A percentile compares a stretch with the other conserved stretches of the same genome.
Conservation (phyloP, 2,797 vertebrate species). For the Erethizon dorsatum region DNA sequence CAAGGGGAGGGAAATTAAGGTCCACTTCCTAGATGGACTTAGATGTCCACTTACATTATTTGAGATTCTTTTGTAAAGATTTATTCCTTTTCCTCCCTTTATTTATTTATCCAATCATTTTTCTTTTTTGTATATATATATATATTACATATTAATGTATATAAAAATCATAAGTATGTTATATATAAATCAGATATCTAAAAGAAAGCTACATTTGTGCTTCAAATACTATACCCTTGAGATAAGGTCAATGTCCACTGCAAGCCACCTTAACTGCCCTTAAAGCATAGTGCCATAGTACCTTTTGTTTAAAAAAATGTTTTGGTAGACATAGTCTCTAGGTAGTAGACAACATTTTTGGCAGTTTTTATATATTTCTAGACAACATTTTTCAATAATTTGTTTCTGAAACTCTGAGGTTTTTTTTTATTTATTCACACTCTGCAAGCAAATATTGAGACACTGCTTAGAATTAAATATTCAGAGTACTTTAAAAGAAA, state of each 20-base stretch:
- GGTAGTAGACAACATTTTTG: not conserved
- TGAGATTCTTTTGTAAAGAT: not conserved
- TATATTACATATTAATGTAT: no score
- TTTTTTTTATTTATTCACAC: not conserved
- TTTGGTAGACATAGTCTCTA: not conserved
- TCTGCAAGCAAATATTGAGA: not conserved
- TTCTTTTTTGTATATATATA: no score
- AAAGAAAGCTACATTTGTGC: not conserved
- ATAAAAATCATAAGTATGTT: no score
- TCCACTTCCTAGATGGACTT: not conserved
- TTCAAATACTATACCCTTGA: not conserved
- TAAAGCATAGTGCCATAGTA: not conserved
- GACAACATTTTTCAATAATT: constrained; percentile 25
- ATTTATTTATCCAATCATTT: not conserved
- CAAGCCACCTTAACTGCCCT: not conserved
- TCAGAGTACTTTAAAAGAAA: constrained; percentile 24
- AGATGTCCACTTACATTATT: not conserved
- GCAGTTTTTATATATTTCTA: constrained; percentile 41
- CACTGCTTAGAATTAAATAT: constrained; percentile 2
- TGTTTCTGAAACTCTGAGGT: not conserved
- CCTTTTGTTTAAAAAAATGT: not conserved
- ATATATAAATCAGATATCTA: not conserved
- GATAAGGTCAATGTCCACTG: not conserved
- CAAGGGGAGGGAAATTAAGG: not conserved
- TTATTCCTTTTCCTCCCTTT: not conserved